Evolutionary conservation across 2,113 vertebrate genomes (phyloP).

Genomic region (Speoplatyrhinus poulsoni): DNA sequence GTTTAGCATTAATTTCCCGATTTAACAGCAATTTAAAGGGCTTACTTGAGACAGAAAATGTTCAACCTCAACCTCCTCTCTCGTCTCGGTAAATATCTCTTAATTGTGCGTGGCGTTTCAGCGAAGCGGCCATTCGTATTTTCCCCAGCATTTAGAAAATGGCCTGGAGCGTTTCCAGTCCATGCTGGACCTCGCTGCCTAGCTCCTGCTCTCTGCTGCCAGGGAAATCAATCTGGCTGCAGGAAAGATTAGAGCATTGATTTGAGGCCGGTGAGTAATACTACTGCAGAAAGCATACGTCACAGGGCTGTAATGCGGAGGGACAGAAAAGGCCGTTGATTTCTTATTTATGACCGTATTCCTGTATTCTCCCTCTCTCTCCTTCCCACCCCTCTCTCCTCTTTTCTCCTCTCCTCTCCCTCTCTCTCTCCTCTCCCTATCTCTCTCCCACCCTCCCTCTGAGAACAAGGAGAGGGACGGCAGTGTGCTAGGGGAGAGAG

Average conservation of each 20-base stretch:
- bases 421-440: constrained; percentile 55
- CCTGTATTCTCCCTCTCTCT: constrained; percentile 68
- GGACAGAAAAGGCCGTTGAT: constrained; percentile 77
- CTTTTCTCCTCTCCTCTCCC: constrained; percentile 23
- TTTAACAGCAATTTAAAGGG: not conserved
- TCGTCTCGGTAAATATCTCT: not conserved
- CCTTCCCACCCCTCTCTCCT: too few relatives aligned
- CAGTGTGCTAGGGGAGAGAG: constrained; percentile 1
- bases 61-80: not conserved
- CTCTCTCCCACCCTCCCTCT: constrained; percentile 44
- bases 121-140: not conserved
- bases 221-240: constrained; percentile 77
- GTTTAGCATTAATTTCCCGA: not conserved
- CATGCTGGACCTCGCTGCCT: constrained; percentile 35
- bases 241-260: constrained; percentile 79
- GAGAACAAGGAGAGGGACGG: constrained; percentile 21
- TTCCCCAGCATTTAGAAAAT: constrained; percentile 74
- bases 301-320: constrained; percentile 73
- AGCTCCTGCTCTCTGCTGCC: constrained; percentile 41
- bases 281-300: constrained; percentile 77
- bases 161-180: constrained; percentile 51
- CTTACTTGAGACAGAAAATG: not conserved
- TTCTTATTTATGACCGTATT: constrained; percentile 84
- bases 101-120: not conserved
- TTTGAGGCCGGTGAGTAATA: constrained; percentile 81